A percentile compares a stretch with the other conserved stretches of the same genome.
Evolutionary conservation across 2,113 vertebrate genomes (phyloP).

Genomic region (Procavia capensis): DNA sequence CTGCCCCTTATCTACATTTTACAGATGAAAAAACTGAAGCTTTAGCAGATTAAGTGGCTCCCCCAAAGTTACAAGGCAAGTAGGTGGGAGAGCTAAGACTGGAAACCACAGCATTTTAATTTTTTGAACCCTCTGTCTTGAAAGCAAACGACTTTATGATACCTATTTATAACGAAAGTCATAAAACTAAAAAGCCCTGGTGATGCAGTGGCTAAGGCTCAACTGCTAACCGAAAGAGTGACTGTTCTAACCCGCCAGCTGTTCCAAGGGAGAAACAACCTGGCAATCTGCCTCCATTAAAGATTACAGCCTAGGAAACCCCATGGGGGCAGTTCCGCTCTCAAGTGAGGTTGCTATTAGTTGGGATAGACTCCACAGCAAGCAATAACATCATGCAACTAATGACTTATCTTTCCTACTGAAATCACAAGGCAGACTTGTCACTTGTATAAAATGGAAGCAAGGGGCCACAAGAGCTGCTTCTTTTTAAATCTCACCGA

Average conservation of each 20-base stretch:
- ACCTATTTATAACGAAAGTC: background rate
- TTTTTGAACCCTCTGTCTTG: background rate
- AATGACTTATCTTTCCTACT: background rate
- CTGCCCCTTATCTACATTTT: too few species aligned
- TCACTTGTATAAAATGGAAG: background rate
- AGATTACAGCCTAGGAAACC: background rate
- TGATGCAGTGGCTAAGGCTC: background rate
- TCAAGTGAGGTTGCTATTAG: background rate
- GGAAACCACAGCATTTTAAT: background rate
- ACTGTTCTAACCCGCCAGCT: background rate
- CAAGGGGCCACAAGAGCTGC: background rate
- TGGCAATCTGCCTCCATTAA: background rate
- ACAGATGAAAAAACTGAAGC: too few species aligned
- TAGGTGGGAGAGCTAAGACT: background rate
- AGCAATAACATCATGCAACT: background rate
- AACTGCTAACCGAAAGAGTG: background rate
- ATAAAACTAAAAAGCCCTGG: background rate
- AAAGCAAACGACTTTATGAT: background rate
- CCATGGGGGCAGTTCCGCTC: background rate
- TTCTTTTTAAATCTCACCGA: background rate
- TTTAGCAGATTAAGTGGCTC: background rate
- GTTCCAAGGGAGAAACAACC: background rate
- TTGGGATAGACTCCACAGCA: background rate
- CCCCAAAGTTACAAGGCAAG: background rate
- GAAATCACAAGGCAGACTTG: background rate